Evolutionary conservation across 2,797 vertebrate genomes (phyloP).

Genomic region (Tiaroga cobitis): DNA sequence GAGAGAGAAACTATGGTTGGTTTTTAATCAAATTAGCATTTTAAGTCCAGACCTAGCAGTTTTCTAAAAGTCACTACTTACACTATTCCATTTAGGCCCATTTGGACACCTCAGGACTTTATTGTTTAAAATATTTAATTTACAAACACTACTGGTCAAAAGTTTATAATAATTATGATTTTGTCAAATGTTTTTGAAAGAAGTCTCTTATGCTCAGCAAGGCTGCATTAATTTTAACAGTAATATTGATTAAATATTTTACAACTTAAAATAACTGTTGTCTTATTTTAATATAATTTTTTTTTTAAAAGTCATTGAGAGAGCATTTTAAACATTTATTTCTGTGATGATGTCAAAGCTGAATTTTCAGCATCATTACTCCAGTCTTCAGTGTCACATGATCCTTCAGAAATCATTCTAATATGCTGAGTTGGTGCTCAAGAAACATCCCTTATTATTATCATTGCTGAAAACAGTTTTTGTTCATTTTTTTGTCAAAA

Average conservation of each 20-base stretch:
- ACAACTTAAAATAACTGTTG: not conserved
- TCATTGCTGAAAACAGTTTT: not conserved
- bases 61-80: not conserved
- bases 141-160: not conserved
- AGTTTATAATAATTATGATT: not conserved
- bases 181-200: not conserved
- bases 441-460: not conserved
- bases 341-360: not conserved
- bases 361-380: not conserved
- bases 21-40: constrained; percentile 2
- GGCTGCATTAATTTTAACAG: not conserved
- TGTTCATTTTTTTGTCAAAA: too few relatives aligned
- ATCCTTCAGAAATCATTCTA: not conserved
- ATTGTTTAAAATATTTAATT: not conserved
- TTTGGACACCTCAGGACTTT: not conserved
- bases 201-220: not conserved
- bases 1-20: constrained; percentile 8
- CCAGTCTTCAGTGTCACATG: not conserved
- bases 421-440: not conserved
- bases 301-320: too few relatives aligned
- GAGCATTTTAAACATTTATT: not conserved
- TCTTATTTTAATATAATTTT: not conserved
- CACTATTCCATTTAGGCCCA: not conserved
- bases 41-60: not conserved
- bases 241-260: not conserved